Conservation (phyloP, 2,797 vertebrate genomes). For the Notolabrus celidotus region DNA sequence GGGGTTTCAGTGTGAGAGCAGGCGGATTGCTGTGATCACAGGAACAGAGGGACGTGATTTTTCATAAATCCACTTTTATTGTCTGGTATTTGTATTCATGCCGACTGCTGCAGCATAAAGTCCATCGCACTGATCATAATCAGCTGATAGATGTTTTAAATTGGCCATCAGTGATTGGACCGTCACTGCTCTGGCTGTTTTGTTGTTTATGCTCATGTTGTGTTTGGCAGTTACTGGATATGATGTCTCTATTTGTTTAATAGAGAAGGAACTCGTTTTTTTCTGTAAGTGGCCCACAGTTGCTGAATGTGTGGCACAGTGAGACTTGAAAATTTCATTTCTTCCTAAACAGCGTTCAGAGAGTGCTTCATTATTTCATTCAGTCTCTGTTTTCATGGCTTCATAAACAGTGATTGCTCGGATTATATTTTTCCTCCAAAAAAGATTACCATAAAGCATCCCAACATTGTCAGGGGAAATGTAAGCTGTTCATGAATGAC, state of each 20-base stretch:
- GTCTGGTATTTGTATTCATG: constrained; percentile 36
- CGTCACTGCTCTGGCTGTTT: constrained; percentile 15
- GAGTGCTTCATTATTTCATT: constrained; percentile 34
- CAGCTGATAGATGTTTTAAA: constrained; percentile 37
- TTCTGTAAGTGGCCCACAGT: constrained; percentile 5
- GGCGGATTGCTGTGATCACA: constrained; percentile 34
- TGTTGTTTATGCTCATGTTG: constrained; percentile 25
- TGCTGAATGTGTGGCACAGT: constrained; percentile 12
- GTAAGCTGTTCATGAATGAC: constrained; percentile 39
- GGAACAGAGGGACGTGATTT: constrained; percentile 18
- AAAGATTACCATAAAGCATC: constrained; percentile 40
- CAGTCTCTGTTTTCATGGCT: constrained; percentile 42
- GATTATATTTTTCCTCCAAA: constrained; percentile 16
- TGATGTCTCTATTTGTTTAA: constrained; percentile 35
- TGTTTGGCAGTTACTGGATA: constrained; percentile 29
- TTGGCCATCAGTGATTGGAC: constrained; percentile 15
- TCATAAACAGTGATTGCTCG: constrained; percentile 52
- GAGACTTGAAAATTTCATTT: constrained; percentile 45
- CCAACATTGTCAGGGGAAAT: constrained; percentile 30
- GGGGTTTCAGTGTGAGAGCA: constrained; percentile 39
- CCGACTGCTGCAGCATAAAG: constrained; percentile 27
- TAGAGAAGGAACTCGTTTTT: constrained; percentile 23
- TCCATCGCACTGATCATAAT: constrained; percentile 33
- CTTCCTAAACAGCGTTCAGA: constrained; percentile 24
- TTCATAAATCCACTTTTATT: constrained; percentile 50